These are phyloP conservation scores for Cydia splendana DNA, from an alignment of 1,140 invertebrate genomes.

Conservation along the genomic window DNA sequence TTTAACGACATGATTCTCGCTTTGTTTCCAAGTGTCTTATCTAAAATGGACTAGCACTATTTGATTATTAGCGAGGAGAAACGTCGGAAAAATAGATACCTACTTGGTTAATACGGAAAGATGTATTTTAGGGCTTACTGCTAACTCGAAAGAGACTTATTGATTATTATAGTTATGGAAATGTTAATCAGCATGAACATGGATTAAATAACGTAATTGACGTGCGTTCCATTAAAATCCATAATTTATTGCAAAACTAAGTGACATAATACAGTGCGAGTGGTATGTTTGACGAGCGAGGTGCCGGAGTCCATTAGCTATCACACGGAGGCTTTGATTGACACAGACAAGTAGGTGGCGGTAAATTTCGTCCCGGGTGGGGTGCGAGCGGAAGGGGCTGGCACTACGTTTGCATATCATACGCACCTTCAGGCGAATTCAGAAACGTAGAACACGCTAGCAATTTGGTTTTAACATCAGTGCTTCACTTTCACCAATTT, in stretches of 20 bases:
- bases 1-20: background rate
- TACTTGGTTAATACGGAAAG: no score
- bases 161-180: background rate
- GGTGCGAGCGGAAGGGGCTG: constrained; percentile 45
- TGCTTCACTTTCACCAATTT: background rate
- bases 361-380: constrained; percentile 64
- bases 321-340: constrained; percentile 54
- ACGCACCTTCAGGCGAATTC: constrained; percentile 4
- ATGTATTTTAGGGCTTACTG: no score
- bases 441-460: background rate
- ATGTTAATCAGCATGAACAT: background rate
- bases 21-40: background rate
- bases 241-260: constrained; percentile 15
- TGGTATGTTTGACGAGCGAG: constrained; percentile 41
- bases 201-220: background rate
- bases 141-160: no score
- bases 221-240: constrained; percentile 29
- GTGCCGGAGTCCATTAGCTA: constrained; percentile 52
- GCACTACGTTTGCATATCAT: constrained; percentile 28
- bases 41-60: background rate
- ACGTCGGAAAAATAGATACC: no score
- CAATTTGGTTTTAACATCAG: background rate
- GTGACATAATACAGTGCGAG: constrained; percentile 22
- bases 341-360: constrained; percentile 53
- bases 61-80: background rate